Conservation (phyloP, 2,797 vertebrate genomes). For the Siniperca scherzeri region DNA sequence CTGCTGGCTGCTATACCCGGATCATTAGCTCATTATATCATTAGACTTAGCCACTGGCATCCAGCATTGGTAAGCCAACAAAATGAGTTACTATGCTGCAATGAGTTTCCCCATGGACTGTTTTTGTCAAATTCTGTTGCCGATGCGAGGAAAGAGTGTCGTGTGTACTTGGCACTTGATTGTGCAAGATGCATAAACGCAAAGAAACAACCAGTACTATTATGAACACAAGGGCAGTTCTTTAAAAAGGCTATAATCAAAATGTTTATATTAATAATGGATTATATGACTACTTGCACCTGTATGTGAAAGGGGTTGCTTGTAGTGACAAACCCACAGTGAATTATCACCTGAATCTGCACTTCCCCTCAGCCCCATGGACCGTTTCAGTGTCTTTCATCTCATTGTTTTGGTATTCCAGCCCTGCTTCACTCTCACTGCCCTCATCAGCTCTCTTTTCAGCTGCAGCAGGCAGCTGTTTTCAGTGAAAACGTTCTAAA, state of each 20-base stretch:
- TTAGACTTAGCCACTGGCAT: slow-evolving; percentile 52
- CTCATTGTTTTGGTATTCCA: background rate
- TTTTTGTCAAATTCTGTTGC: slow-evolving; percentile 25
- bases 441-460: background rate
- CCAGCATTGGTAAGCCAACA: slow-evolving; percentile 24
- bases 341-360: background rate
- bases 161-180: background rate
- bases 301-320: background rate
- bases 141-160: background rate
- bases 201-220: background rate
- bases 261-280: background rate
- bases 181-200: background rate
- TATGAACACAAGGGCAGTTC: background rate
- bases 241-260: background rate
- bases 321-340: background rate
- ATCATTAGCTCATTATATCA: slow-evolving; percentile 59
- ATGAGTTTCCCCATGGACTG: slow-evolving; percentile 19
- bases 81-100: slow-evolving; percentile 22
- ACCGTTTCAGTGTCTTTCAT: slow-evolving; percentile 7
- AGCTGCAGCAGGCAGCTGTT: background rate
- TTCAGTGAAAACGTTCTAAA: background rate
- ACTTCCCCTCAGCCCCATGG: background rate
- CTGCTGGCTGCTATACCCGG: slow-evolving; percentile 19
- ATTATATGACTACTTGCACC: background rate
- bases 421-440: background rate